These are phyloP conservation scores for Saccopteryx bilineata DNA, from an alignment of 2,113 vertebrate genomes.

Conservation along the genomic window DNA sequence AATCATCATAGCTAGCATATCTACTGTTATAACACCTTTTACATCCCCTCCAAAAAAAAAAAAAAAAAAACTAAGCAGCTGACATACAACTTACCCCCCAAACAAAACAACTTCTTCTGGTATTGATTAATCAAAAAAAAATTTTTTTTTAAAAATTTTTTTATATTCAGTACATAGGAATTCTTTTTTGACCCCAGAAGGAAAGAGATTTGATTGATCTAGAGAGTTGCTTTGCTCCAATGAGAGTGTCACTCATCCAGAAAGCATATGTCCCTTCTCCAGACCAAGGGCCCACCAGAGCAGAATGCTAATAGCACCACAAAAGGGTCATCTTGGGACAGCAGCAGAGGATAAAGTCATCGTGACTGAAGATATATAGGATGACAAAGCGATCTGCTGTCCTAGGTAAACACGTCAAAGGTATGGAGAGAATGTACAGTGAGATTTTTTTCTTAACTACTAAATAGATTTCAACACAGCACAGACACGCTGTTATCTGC, in stretches of 20 bases:
- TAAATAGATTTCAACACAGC: conserved; percentile 7
- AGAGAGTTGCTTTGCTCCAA: background rate
- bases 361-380: no score
- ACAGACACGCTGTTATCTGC: background rate
- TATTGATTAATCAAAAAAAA: background rate
- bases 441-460: conserved; percentile 2
- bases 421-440: background rate
- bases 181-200: background rate
- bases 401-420: background rate
- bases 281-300: background rate
- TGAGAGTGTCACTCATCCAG: background rate
- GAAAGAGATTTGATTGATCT: background rate
- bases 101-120: background rate
- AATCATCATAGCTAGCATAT: background rate
- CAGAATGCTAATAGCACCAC: background rate
- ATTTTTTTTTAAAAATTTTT: background rate
- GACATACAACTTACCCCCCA: background rate
- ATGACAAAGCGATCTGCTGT: background rate
- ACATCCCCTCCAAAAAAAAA: background rate
- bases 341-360: background rate
- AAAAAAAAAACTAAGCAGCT: background rate
- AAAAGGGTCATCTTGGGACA: background rate
- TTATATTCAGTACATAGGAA: background rate
- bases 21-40: background rate
- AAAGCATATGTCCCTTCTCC: background rate